Evolutionary conservation across 2,113 vertebrate genomes (phyloP).

Genomic region (Chrysemys picta): DNA sequence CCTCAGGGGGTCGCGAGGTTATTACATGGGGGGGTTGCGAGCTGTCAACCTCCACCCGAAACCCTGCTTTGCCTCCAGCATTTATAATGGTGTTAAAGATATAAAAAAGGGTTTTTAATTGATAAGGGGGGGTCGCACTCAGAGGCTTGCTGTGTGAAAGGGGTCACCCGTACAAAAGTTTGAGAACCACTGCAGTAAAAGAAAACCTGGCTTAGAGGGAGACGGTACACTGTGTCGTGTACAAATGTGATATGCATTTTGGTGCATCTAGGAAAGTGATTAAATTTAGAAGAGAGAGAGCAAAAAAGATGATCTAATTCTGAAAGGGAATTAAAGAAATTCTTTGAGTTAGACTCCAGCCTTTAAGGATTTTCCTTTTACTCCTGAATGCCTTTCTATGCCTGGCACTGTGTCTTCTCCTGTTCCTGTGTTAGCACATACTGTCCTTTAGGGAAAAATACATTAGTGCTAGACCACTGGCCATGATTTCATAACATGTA

Average conservation of each 20-base stretch:
- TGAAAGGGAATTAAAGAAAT: conserved; percentile 20
- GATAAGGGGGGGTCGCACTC: too few species aligned
- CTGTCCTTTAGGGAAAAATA: conserved; percentile 44
- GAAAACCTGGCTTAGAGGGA: not conserved
- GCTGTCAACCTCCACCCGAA: too few species aligned
- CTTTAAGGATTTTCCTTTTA: conserved; percentile 21
- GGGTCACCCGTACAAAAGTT: too few species aligned
- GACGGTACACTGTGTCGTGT: not conserved
- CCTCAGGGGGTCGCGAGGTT: too few species aligned
- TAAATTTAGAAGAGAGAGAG: not conserved
- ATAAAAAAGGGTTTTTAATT: too few species aligned
- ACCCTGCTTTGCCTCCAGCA: too few species aligned
- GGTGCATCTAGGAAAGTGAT: not conserved
- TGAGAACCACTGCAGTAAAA: not conserved
- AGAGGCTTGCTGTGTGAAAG: too few species aligned
- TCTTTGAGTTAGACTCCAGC: not conserved
- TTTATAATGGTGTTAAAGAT: too few species aligned
- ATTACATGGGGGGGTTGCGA: too few species aligned
- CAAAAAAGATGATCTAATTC: conserved; percentile 14
- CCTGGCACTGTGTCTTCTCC: conserved; percentile 17
- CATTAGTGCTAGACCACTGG: conserved; percentile 29
- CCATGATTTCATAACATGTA: conserved; percentile 8
- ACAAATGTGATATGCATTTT: not conserved
- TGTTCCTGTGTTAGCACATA: conserved; percentile 14
- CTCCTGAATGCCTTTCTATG: not conserved